phyloP scores from a whole-genome alignment of 2,797 vertebrate species.

The Sarcoramphus papa region DNA sequence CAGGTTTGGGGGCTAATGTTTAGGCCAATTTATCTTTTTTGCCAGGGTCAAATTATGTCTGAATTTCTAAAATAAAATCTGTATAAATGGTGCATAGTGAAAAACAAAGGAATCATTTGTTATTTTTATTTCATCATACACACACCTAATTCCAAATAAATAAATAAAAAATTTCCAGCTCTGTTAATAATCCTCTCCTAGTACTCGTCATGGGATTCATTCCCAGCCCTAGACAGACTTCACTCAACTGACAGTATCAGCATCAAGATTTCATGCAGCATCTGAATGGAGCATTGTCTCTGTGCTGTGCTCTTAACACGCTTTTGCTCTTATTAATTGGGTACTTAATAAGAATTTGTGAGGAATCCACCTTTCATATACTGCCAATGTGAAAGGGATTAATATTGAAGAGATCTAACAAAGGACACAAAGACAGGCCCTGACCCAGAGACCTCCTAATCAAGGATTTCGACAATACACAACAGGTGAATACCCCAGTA shows the following conservation, averaged over 20 bases:
- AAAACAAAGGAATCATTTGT: not conserved
- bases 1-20: not conserved
- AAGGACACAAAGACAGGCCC: slow-evolving; percentile 54
- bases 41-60: not conserved
- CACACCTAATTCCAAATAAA: not conserved
- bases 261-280: slow-evolving; percentile 17
- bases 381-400: slow-evolving; percentile 53
- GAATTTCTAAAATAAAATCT: not conserved
- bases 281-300: slow-evolving; percentile 43
- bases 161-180: not conserved
- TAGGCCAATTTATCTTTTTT: not conserved
- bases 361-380: slow-evolving; percentile 57
- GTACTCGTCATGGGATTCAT: not conserved
- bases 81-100: not conserved
- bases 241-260: slow-evolving; percentile 32
- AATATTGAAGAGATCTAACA: slow-evolving; percentile 58
- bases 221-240: not conserved
- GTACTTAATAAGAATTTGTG: slow-evolving; percentile 52
- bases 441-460: slow-evolving; percentile 54
- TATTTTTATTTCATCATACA: not conserved
- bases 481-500: slow-evolving; percentile 49
- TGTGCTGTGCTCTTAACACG: not conserved
- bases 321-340: slow-evolving; percentile 51
- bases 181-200: not conserved
- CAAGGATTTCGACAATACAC: slow-evolving; percentile 52